These are phyloP conservation scores for Drosophila hamatofila DNA, from an alignment of 2,888 invertebrate species.

Conservation along the genomic window DNA sequence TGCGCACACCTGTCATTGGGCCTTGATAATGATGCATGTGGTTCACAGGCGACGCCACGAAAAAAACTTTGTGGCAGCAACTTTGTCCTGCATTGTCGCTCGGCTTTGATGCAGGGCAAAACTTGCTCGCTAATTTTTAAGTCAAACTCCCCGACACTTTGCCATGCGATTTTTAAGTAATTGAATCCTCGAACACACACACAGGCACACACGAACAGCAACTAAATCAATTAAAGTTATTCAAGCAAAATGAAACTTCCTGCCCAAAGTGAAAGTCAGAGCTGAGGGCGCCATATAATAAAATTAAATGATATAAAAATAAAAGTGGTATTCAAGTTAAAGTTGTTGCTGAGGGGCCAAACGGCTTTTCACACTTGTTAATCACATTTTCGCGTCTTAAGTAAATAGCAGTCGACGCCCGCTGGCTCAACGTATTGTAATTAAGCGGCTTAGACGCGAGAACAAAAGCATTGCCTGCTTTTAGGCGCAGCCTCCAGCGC, in stretches of 20 bases:
- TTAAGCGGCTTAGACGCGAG: slow-evolving; percentile 78
- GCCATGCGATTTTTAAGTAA: slow-evolving; percentile 68
- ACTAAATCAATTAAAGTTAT: slow-evolving; percentile 81
- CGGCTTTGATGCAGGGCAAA: slow-evolving; percentile 23
- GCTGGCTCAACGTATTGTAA: slow-evolving; percentile 75
- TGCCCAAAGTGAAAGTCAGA: slow-evolving; percentile 21
- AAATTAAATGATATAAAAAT: slow-evolving; percentile 59
- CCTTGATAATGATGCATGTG: slow-evolving; percentile 79
- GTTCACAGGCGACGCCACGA: slow-evolving; percentile 52
- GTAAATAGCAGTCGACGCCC: slow-evolving; percentile 65
- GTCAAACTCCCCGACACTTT: slow-evolving; percentile 62
- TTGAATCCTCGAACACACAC: slow-evolving; percentile 45
- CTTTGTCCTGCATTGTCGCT: slow-evolving; percentile 59
- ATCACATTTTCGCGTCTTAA: slow-evolving; percentile 82
- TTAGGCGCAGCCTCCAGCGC: slow-evolving; percentile 57
- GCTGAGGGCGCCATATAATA: slow-evolving; percentile 46
- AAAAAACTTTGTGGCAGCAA: slow-evolving; percentile 68
- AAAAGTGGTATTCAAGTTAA: slow-evolving; percentile 25
- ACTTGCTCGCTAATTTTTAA: slow-evolving; percentile 71
- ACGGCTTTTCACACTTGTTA: slow-evolving; percentile 81
- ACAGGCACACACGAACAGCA: slow-evolving; percentile 16
- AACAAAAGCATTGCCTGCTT: slow-evolving; percentile 74
- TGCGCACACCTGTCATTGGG: slow-evolving; percentile 80
- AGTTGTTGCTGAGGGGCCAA: slow-evolving; percentile 40
- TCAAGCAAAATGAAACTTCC: slow-evolving; percentile 64